phyloP scores from a whole-genome alignment of 2,797 vertebrate genomes.

The Cynodonichthys magdalenae region DNA sequence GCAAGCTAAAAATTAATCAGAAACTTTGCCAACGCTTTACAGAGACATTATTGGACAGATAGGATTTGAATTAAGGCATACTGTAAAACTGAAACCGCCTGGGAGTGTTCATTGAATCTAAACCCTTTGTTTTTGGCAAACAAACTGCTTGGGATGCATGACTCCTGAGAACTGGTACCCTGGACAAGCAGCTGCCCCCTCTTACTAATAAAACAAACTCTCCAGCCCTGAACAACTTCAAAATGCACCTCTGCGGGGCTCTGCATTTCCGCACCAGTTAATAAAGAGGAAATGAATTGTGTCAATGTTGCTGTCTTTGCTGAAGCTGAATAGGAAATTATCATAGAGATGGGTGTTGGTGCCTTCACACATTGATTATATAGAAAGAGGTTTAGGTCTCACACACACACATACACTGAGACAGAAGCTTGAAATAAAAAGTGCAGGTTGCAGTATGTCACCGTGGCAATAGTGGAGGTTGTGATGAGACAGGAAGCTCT shows the following conservation, averaged over 20 bases:
- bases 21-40: conserved; percentile 37
- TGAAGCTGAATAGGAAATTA: conserved; percentile 73
- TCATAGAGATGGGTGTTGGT: conserved; percentile 78
- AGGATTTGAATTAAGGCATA: conserved; percentile 22
- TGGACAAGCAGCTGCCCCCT: conserved; percentile 45
- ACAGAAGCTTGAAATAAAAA: conserved; percentile 53
- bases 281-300: conserved; percentile 79
- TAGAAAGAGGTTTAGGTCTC: conserved; percentile 29
- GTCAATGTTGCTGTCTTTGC: conserved; percentile 75
- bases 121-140: conserved; percentile 30
- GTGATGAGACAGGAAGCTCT: conserved; percentile 37
- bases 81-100: conserved; percentile 19
- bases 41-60: background rate
- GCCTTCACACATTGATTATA: conserved; percentile 67
- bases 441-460: conserved; percentile 52
- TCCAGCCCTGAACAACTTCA: conserved; percentile 56
- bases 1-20: conserved; percentile 40
- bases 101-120: conserved; percentile 30
- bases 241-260: conserved; percentile 61
- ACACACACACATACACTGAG: conserved; percentile 11
- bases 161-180: conserved; percentile 39
- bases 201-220: conserved; percentile 63
- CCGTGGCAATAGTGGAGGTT: conserved; percentile 3
- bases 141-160: conserved; percentile 32
- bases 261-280: conserved; percentile 73